These are phyloP conservation scores for Andrena flavipes DNA, from an alignment of 2,888 invertebrate genomes.

Conservation along the genomic window DNA sequence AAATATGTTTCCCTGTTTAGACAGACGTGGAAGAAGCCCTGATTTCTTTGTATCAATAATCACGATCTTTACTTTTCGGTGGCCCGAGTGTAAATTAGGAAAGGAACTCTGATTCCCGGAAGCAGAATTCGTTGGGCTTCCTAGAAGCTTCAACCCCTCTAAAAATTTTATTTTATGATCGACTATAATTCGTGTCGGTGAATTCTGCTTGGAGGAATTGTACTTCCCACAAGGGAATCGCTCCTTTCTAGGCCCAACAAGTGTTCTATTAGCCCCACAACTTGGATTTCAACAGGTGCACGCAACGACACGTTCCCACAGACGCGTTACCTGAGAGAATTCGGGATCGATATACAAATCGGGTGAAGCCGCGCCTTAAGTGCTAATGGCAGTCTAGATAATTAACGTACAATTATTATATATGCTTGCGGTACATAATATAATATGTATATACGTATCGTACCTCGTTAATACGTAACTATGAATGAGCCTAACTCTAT, in stretches of 20 bases:
- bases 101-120: too few species aligned
- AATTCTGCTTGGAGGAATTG: too few species aligned
- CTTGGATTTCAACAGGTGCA: slow-evolving; percentile 1
- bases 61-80: neutral
- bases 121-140: too few species aligned
- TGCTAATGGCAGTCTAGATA: slow-evolving; percentile 71
- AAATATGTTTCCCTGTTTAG: neutral
- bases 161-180: too few species aligned
- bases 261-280: too few species aligned
- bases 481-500: slow-evolving; percentile 63
- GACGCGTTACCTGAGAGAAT: slow-evolving; percentile 70
- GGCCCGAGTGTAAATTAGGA: too few species aligned
- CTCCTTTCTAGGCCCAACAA: too few species aligned
- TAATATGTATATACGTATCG: slow-evolving; percentile 49
- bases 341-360: slow-evolving; percentile 56
- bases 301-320: slow-evolving; percentile 22
- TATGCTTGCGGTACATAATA: slow-evolving; percentile 39
- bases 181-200: too few species aligned
- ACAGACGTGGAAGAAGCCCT: neutral
- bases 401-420: slow-evolving; percentile 60
- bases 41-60: neutral
- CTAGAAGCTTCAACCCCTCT: too few species aligned
- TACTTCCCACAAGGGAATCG: too few species aligned
- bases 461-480: slow-evolving; percentile 61
- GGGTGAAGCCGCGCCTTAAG: slow-evolving; percentile 69